Conservation (phyloP, 2,113 vertebrate species). For the Serilophus lunatus region DNA sequence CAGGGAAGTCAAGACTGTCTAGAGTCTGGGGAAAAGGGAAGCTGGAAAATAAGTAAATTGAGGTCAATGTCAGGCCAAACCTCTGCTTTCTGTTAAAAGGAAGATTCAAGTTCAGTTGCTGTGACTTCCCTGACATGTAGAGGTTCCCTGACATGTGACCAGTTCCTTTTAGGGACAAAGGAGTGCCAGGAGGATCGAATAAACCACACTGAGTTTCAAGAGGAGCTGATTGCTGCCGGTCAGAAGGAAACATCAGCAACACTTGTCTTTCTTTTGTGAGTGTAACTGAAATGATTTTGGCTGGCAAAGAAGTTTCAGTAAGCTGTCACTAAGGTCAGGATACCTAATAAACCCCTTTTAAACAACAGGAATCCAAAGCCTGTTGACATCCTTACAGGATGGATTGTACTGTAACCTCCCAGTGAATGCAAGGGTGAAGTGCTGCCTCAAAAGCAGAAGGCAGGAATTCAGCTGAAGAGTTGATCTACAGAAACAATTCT, state of each 20-base stretch:
- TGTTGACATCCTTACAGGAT: neutral
- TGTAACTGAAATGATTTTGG: neutral
- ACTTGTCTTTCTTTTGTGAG: slow-evolving; percentile 83
- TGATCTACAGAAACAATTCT: neutral
- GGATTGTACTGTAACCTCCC: neutral
- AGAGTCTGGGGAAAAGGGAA: neutral
- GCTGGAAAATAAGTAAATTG: neutral
- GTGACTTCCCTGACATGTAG: slow-evolving; percentile 81
- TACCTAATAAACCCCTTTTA: neutral
- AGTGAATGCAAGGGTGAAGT: neutral
- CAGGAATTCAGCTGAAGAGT: neutral
- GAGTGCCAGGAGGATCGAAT: slow-evolving; percentile 80
- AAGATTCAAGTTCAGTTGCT: slow-evolving; percentile 79
- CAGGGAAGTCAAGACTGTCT: neutral
- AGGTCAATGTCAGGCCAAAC: neutral
- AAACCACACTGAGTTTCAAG: slow-evolving; percentile 76
- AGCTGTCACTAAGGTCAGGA: neutral
- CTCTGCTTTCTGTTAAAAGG: slow-evolving; percentile 64
- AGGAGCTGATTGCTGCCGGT: slow-evolving; percentile 79
- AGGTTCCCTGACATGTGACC: slow-evolving; percentile 63
- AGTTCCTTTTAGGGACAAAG: slow-evolving; percentile 83
- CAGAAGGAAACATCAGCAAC: slow-evolving; percentile 79
- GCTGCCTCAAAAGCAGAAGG: neutral
- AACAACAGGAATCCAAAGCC: neutral
- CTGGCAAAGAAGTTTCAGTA: neutral